Base-by-base conservation (phyloP, 1,140 invertebrate species). In the Maconellicoccus hirsutus region DNA sequence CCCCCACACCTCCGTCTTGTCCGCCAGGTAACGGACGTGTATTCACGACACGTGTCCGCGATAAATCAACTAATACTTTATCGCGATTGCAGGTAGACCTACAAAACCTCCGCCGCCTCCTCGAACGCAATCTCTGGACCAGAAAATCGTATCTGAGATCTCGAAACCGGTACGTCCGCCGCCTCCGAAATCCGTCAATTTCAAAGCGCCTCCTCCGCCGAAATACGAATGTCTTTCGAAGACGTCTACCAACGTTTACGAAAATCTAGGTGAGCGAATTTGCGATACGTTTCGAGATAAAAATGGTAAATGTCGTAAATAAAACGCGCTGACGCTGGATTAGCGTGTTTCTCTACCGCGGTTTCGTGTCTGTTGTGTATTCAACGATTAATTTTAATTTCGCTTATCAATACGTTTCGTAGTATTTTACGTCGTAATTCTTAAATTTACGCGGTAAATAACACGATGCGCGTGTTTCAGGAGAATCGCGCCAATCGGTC, bases 401-500 rank as follows among this genome's bases (percentile, higher is more conserved):
- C n/a, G 16, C n/a, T 2, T 16, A 33, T 12, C 29, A 6, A 52
- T 14, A 52, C 42, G 42, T 52, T 16, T 38, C 33, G 33, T 38
- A 16, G 42, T 16, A 52, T 8, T 19, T 14, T 14, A 3, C n/a
- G 12, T 52, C n/a, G 6, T 52, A 52, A 19, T 16, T 19, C 12
- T 16, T 8, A 52, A 8, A 8, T 52, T 19, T 8, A 16, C 42
- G 4, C n/a, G 42, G n/a, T 52, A 52, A 52, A 16, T 52, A 16
- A 19, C 2, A 52, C 4, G 4, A 52, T 52, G 33, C 14, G 6
- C 16, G 42, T 2, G 42, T 52, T 52, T 14, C 81, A 86, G 83
- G 88, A 78, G 89, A 91, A 80, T 88, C 90, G 61, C 82, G 89
- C 78, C 88, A 87, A 77, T 84, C 85, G 10, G 83, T 92, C 70